Evolutionary conservation across 2,888 invertebrate genomes (phyloP).

Genomic region (Danaus chrysippus): DNA sequence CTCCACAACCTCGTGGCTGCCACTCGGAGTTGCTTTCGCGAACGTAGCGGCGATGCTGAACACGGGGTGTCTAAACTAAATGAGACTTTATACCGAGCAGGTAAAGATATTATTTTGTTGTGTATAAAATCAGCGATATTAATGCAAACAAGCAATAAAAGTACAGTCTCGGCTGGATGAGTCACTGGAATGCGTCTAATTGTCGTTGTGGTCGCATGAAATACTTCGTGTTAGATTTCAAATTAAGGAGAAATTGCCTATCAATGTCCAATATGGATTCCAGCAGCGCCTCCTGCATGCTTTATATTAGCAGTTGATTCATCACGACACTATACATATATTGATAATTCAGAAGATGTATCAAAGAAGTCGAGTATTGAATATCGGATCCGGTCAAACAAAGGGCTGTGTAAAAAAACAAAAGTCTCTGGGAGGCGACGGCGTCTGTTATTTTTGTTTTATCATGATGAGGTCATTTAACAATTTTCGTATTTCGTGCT

Average conservation of each 20-base stretch:
- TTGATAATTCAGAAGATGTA: too few species aligned
- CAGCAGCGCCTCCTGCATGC: too few species aligned
- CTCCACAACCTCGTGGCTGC: slow-evolving; percentile 54
- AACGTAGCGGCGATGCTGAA: slow-evolving; percentile 28
- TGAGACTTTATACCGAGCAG: slow-evolving; percentile 42
- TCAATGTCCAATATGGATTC: background rate
- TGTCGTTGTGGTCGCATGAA: slow-evolving; percentile 61
- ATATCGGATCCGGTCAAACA: too few species aligned
- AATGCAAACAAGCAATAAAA: slow-evolving; percentile 69
- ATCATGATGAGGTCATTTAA: slow-evolving; percentile 23
- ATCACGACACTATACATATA: too few species aligned
- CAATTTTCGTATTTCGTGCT: slow-evolving; percentile 13
- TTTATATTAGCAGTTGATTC: too few species aligned
- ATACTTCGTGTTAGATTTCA: slow-evolving; percentile 64
- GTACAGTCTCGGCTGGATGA: slow-evolving; percentile 70
- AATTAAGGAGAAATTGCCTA: slow-evolving; percentile 52
- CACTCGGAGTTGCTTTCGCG: slow-evolving; percentile 52
- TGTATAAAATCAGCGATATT: slow-evolving; percentile 52
- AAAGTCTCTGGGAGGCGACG: too few species aligned
- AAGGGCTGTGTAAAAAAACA: too few species aligned
- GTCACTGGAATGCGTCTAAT: slow-evolving; percentile 72
- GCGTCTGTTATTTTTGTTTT: slow-evolving; percentile 23
- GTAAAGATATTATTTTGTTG: slow-evolving; percentile 47
- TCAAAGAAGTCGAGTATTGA: too few species aligned
- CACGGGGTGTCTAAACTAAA: slow-evolving; percentile 12